Evolutionary conservation across 2,888 invertebrate genomes (phyloP), one percentile per base, ranked within the genome.

Genomic region (Brachyptera risi): DNA sequence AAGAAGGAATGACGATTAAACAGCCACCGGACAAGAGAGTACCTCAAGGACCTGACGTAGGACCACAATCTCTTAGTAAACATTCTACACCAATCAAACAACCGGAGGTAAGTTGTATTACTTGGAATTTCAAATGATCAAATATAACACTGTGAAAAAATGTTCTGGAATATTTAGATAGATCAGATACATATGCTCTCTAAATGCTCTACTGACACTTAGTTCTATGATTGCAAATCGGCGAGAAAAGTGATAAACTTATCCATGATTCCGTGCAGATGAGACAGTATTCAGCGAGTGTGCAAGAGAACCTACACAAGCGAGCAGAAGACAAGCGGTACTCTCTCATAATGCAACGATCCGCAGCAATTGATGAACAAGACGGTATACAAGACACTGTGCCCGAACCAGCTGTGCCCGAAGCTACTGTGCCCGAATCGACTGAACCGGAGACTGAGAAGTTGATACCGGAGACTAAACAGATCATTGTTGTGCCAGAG

Each of bases 271-370:
- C n/a, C 17, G 9, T 51, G 15, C 58, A 24, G 61, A 50, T 21
- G 50, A 57, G 49, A 11, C 57, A 58, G 49, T 59, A 62, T 23
- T 64, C 61, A 13, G 40, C 57, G 35, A 81, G 79, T 62, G 81
- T 80, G 68, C 80, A 82, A 68, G 80, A 82, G 73, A 81, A 80
- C 63, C 74, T 80, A 68, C 76, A 79, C 73, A 76, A 78, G 15
- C 62, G 60, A 15, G 56, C 60, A 0, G 59, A 58, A 17, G 56
- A 78, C 67, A 76, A 75, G 51, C 51, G 63, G 3, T 61, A 58
- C 38, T 64, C 63, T 13, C 42, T 64, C 13, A 57, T 60, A 11
- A 51, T 62, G 54, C 64, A 60, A 17, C 35, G 50, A 1, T 47
- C 47, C 13, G 47, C 23, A 24, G 54, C 54, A 13, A 54, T 54